Base-by-base conservation (phyloP, 1,140 invertebrate species). In the Ostrea edulis region DNA sequence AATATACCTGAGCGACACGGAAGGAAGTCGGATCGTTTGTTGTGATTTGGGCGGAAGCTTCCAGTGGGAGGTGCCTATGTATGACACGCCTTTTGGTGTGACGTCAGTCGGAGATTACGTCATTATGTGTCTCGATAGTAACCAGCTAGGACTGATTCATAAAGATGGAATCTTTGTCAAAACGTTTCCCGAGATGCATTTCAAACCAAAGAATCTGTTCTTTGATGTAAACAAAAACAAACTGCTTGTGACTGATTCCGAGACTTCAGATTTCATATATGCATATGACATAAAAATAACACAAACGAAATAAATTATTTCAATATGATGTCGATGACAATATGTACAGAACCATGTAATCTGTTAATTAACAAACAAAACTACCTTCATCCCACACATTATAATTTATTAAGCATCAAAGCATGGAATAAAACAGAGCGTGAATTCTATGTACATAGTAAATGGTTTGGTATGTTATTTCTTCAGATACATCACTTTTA, bases 81-180 rank as follows among this genome's bases (percentile, higher is more conserved):
- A 62, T 62, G 55, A 62, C 55, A 62, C 55, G 14, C 55, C 55
- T 62, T 17, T 62, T 62, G 55, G 55, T 62, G 17, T 62, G 17
- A n/a, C 55, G n/a, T 62, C 55, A 62, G 55, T 62, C 17, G 17
- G 55, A 62, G 55, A 62, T 17, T 62, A 62, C 55, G 55, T 62
- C 55, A 62, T 62, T n/a, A 62, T n/a, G 14, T 62, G 55, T 62
- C 55, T 62, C 55, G 55, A 62, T 20, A 62, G 55, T 62, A 62
- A 62, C 55, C 55, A 62, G 55, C 55, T 62, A n/a, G 55, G 55
- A 62, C 55, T 62, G n/a, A 62, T 62, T 62, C 55, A 62, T n/a
- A 62, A 62, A 62, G 55, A 62, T 62, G 55, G 55, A 17, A 2
- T 20, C 14, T 62, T 62, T 62, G 55, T 62, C 17, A 62, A 62